These are phyloP conservation scores for Amphiprion percula DNA, from an alignment of 2,113 vertebrate species.

Conservation along the genomic window DNA sequence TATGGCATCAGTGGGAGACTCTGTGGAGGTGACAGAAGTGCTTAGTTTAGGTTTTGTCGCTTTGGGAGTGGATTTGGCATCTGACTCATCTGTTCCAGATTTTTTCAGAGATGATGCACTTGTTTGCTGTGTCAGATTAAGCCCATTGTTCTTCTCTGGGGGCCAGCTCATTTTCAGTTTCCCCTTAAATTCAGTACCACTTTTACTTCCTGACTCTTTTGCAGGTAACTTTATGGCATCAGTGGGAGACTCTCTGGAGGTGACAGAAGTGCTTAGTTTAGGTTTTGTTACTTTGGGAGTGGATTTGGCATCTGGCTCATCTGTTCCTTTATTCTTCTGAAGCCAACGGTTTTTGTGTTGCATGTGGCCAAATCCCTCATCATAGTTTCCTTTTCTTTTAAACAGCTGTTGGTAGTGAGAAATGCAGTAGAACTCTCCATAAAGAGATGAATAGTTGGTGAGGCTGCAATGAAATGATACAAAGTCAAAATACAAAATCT, in stretches of 20 bases:
- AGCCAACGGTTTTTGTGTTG: constrained; percentile 85
- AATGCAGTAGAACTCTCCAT: constrained; percentile 85
- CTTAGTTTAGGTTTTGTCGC: constrained; percentile 38
- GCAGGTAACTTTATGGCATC: constrained; percentile 60
- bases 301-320: constrained; percentile 58
- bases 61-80: constrained; percentile 41
- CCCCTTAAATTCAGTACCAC: constrained; percentile 53
- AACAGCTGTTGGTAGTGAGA: constrained; percentile 86
- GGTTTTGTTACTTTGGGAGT: constrained; percentile 48
- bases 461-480: constrained; percentile 76
- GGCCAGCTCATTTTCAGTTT: constrained; percentile 82
- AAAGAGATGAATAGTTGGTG: constrained; percentile 83
- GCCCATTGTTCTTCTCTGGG: constrained; percentile 63
- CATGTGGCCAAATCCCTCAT: constrained; percentile 83
- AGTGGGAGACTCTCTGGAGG: constrained; percentile 22
- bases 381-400: constrained; percentile 84
- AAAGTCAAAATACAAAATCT: constrained; percentile 1
- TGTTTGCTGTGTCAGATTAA: constrained; percentile 3
- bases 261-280: constrained; percentile 4
- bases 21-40: constrained; percentile 8
- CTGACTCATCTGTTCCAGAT: constrained; percentile 53
- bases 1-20: constrained; percentile 12
- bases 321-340: constrained; percentile 59
- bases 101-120: constrained; percentile 28
- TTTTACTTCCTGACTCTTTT: constrained; percentile 54